phyloP scores from a whole-genome alignment of 2,888 invertebrate genomes.

The Biston stratarius region DNA sequence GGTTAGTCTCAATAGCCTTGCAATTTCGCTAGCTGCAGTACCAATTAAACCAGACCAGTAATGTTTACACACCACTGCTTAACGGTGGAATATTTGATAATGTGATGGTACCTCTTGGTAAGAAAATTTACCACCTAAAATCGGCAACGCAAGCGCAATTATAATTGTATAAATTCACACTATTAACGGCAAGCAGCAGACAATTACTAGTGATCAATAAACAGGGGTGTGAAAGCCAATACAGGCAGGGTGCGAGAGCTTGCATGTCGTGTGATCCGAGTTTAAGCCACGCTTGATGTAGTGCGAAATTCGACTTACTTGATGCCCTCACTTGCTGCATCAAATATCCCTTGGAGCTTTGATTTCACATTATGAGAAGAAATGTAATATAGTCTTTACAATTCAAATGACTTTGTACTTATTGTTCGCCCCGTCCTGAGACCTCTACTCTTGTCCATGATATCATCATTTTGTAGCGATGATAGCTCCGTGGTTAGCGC shows the following conservation, averaged over 20 bases:
- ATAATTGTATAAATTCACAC: background rate
- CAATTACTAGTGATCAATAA: conserved; percentile 24
- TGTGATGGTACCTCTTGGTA: too few relatives aligned
- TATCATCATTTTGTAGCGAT: too few relatives aligned
- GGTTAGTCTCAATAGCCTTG: too few relatives aligned
- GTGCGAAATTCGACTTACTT: conserved; percentile 54
- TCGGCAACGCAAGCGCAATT: background rate
- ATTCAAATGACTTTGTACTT: background rate
- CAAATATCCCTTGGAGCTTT: conserved; percentile 13
- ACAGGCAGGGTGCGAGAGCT: conserved; percentile 40
- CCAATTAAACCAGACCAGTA: too few relatives aligned
- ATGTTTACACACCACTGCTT: too few relatives aligned
- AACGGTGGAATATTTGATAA: too few relatives aligned
- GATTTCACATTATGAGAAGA: conserved; percentile 7
- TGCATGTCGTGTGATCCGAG: conserved; percentile 47
- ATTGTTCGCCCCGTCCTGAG: too few relatives aligned
- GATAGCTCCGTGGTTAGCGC: too few relatives aligned
- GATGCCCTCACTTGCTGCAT: conserved; percentile 36
- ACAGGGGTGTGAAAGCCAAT: conserved; percentile 44
- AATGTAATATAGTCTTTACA: background rate
- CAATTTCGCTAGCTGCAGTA: too few relatives aligned
- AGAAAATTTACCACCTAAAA: too few relatives aligned
- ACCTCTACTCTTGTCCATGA: too few relatives aligned
- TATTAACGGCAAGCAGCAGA: background rate
- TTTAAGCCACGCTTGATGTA: conserved; percentile 54